Evolutionary conservation across 2,888 invertebrate species (phyloP).

Genomic region (Drosophila infuscata): DNA sequence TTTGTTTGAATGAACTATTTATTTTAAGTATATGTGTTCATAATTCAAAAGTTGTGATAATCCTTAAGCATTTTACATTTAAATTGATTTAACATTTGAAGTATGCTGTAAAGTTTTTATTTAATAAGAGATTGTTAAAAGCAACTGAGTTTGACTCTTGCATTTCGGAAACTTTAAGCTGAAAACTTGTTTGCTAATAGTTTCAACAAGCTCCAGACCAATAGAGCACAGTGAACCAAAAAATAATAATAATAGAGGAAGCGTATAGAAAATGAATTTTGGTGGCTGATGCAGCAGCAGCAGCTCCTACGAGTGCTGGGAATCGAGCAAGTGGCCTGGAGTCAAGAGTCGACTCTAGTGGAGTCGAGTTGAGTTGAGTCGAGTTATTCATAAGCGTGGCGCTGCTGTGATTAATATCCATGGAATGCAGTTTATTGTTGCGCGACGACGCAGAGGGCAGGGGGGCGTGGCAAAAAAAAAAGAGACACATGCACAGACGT

Average conservation of each 20-base stretch:
- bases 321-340: constrained; percentile 17
- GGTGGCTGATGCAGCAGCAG: constrained; percentile 11
- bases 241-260: constrained; percentile 3
- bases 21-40: neutral
- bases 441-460: constrained; percentile 36
- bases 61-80: neutral
- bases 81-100: neutral
- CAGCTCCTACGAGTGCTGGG: constrained; percentile 9
- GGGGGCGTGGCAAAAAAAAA: constrained; percentile 52
- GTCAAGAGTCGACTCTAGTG: constrained; percentile 32
- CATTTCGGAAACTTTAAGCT: constrained; percentile 4
- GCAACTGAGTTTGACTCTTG: neutral
- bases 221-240: constrained; percentile 15
- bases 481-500: constrained; percentile 47
- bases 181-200: constrained; percentile 12
- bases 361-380: constrained; percentile 16
- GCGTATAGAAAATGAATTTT: constrained; percentile 11
- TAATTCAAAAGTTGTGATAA: neutral
- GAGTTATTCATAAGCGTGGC: constrained; percentile 59
- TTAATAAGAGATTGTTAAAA: constrained; percentile 8
- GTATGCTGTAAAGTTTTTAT: neutral
- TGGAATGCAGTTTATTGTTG: constrained; percentile 78
- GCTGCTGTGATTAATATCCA: constrained; percentile 77
- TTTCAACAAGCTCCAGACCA: constrained; percentile 3
- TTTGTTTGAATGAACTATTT: neutral